Base-by-base conservation (phyloP, 2,888 invertebrate species). In the Conus canariensis region DNA sequence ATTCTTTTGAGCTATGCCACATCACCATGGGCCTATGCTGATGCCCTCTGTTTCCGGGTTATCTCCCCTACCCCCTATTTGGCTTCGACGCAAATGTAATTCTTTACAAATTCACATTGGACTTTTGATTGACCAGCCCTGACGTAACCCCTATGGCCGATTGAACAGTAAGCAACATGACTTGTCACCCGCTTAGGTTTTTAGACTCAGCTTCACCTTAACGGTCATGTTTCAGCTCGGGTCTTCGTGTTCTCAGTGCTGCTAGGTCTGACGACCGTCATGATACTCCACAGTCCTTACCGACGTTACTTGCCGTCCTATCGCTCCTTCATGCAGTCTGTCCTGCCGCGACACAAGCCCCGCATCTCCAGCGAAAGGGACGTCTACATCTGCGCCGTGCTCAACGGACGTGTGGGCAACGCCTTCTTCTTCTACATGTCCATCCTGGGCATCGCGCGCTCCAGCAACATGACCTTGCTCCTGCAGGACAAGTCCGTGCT, bases 381-480 rank as follows among this genome's bases (percentile, higher is more conserved):
- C 19, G 64, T 67, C 64, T 89, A 85, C 83, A 30, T 89, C 30
- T 85, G 88, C 70, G 83, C 22, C 25, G 67, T n/a, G 0, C 30
- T 89, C 9, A n/a, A n/a, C 22, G 90, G 90, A 8, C 77, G 90
- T 7, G 9, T 86, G 60, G 90, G 90, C 67, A 90, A 90, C 87
- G 86, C 86, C 67, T 60, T 90, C 86, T 90, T 90, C 82, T 30
- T 30, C 70, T 90, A 87, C 80, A 74, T 74, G 45, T 87, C 90
- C 60, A 14, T 87, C 9, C 25, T 86, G 10, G 90, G 87, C 30
- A 19, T 90, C 16, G 86, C 85, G 8, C 60, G 74, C 67, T 60
- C 86, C 60, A 90, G 67, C 90, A 90, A 90, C 90, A 89, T 85
- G 88, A 89, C 88, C 67, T n/a, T 89, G 45, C 19, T 83, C 22